Conservation (phyloP, 2,113 vertebrate species). For the Pachypanchax playfairii region DNA sequence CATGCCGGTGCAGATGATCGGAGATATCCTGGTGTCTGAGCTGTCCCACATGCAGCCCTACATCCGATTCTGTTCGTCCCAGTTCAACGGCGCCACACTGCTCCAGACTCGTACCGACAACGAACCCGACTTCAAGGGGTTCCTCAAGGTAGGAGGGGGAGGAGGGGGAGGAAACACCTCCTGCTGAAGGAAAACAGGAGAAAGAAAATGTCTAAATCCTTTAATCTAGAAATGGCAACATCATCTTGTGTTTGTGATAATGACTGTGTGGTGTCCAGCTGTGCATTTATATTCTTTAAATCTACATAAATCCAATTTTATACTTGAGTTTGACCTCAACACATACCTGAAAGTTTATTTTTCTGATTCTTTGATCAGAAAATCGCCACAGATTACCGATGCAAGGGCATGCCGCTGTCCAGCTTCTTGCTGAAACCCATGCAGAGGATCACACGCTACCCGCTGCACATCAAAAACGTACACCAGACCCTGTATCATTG, state of each 20-base stretch:
- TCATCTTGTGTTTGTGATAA: no score
- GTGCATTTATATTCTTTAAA: neutral
- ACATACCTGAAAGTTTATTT: neutral
- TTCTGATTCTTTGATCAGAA: conserved; percentile 76
- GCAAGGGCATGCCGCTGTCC: conserved; percentile 98
- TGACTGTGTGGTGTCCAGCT: neutral
- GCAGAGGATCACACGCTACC: conserved; percentile 98
- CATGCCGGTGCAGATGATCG: conserved; percentile 91
- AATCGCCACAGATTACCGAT: conserved; percentile 91
- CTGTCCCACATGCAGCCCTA: conserved; percentile 96
- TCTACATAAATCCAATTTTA: neutral
- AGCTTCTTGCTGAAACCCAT: conserved; percentile 98
- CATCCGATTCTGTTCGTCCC: conserved; percentile 94
- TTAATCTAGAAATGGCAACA: no score
- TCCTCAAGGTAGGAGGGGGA: conserved; percentile 85
- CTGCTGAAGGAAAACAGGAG: no score
- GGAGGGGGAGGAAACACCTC: neutral
- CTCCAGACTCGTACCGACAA: conserved; percentile 91
- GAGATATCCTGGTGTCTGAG: conserved; percentile 88
- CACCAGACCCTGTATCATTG: conserved; percentile 47
- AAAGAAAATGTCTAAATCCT: no score
- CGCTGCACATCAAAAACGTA: conserved; percentile 94
- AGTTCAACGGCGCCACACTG: conserved; percentile 88
- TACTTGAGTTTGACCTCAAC: neutral
- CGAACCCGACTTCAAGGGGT: conserved; percentile 91